These are phyloP conservation scores for Myrmophylax atrothorax DNA, from an alignment of 2,113 vertebrate species.

Conservation along the genomic window DNA sequence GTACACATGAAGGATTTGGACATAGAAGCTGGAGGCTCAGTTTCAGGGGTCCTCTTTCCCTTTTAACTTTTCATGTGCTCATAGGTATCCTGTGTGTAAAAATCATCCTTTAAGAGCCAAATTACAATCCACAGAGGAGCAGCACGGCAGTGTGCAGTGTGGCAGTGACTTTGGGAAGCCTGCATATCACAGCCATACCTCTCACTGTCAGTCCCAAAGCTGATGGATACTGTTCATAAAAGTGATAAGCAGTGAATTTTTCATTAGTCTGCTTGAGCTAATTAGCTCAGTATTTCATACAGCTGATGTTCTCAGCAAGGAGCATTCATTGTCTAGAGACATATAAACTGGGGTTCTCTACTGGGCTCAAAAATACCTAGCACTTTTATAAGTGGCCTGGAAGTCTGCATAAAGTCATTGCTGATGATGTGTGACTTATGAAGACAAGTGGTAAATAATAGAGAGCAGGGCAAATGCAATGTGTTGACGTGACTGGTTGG, in stretches of 20 bases:
- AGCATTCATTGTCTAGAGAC: not conserved
- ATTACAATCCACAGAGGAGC: not conserved
- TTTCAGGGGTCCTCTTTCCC: not conserved
- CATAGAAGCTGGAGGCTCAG: not conserved
- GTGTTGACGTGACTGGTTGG: not conserved
- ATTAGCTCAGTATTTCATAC: not conserved
- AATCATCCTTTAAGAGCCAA: not conserved
- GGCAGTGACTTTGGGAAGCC: not conserved
- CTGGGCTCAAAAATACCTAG: not conserved
- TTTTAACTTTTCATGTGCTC: not conserved
- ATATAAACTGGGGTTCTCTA: not conserved
- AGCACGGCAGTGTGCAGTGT: accelerated
- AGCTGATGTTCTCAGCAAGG: not conserved
- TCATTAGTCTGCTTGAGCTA: not conserved
- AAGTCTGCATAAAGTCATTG: not conserved
- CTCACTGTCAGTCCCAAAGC: not conserved
- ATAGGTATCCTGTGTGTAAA: not conserved
- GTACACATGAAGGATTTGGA: not conserved
- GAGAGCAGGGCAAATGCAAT: too few species aligned
- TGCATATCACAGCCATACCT: not conserved
- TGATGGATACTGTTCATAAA: not conserved
- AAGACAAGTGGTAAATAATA: not conserved
- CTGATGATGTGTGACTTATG: not conserved
- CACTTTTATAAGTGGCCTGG: not conserved
- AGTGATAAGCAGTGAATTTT: not conserved